These are phyloP conservation scores for Pristionchus arcanus DNA, from an alignment of 2,888 invertebrate species.

Conservation along the genomic window DNA sequence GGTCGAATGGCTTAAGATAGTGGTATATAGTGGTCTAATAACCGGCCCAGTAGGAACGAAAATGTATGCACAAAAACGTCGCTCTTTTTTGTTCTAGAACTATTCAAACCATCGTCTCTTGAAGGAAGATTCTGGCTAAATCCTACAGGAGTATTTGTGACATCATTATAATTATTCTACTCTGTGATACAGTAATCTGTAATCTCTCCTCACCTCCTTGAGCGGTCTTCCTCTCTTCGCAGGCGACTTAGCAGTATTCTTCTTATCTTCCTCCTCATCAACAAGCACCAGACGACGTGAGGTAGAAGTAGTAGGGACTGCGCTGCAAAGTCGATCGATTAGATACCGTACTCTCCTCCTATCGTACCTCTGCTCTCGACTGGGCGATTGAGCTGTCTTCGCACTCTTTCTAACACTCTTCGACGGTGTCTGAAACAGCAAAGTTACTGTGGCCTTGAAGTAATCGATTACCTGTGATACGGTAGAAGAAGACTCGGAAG, in stretches of 20 bases:
- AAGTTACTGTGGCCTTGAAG: neutral
- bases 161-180: neutral
- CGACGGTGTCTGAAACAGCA: neutral
- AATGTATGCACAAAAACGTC: too few species aligned
- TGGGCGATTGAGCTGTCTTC: slow-evolving; percentile 5
- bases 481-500: slow-evolving; percentile 9
- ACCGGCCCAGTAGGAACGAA: too few species aligned
- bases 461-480: slow-evolving; percentile 3
- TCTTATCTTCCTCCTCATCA: neutral
- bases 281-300: neutral
- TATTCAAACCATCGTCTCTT: too few species aligned
- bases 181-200: neutral
- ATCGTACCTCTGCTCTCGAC: slow-evolving; percentile 45
- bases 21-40: too few species aligned
- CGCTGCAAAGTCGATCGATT: slow-evolving; percentile 23
- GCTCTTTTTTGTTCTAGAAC: too few species aligned
- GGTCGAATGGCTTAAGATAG: too few species aligned
- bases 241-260: neutral
- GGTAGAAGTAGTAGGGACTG: neutral
- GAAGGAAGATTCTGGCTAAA: too few species aligned
- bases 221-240: neutral
- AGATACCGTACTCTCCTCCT: slow-evolving; percentile 2
- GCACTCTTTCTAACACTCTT: neutral
- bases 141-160: too few species aligned
- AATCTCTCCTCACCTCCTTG: neutral